Percentiles rank a stretch among this genome's conserved stretches.
Conservation (phyloP, 1,140 invertebrate genomes). For the Calosoma granatense region DNA sequence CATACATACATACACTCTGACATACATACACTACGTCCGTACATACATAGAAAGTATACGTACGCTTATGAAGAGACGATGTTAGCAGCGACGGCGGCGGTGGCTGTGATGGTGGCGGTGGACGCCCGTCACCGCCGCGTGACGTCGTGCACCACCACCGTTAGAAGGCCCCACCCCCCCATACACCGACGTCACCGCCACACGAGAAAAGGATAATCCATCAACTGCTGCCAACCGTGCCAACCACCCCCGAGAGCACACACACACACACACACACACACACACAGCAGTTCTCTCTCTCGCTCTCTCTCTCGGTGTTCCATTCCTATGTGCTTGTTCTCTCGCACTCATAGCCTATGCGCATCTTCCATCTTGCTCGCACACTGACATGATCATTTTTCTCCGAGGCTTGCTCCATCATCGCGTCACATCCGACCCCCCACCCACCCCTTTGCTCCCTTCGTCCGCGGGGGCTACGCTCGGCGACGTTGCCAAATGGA, state of each 20-base stretch:
- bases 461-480: slow-evolving; percentile 7
- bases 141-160: slow-evolving; percentile 9
- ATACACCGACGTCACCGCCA: background rate
- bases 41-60: no score
- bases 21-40: no score
- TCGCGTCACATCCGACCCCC: slow-evolving; percentile 33
- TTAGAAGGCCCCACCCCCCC: background rate
- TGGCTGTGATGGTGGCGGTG: slow-evolving; percentile 29
- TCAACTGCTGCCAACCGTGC: slow-evolving; percentile 26
- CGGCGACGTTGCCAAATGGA: slow-evolving; percentile 35
- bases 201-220: slow-evolving; percentile 28
- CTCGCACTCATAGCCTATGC: background rate
- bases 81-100: no score
- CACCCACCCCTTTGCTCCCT: slow-evolving; percentile 21
- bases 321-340: background rate
- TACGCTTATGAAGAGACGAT: no score
- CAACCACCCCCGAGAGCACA: slow-evolving; percentile 30
- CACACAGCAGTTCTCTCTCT: no score
- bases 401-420: slow-evolving; percentile 36
- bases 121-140: slow-evolving; percentile 17
- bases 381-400: slow-evolving; percentile 36
- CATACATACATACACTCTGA: no score
- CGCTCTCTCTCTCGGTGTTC: no score
- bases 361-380: slow-evolving; percentile 19
- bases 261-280: no score